Base-by-base conservation (phyloP, 1,140 invertebrate species). In the Drosophila watanabei region DNA sequence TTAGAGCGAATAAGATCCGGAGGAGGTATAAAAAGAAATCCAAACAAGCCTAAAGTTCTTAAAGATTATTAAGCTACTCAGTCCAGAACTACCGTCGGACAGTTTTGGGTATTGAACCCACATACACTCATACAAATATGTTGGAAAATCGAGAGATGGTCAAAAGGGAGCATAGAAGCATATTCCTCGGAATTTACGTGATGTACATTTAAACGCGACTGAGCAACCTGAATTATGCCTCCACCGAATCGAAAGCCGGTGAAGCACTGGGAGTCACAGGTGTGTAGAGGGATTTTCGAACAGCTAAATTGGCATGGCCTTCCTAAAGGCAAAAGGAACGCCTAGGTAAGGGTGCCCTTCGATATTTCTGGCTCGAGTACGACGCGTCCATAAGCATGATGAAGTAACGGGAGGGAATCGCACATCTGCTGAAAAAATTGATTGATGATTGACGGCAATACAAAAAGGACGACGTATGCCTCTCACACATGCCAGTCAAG, bases 371-470 rank as follows among this genome's bases (percentile, higher is more conserved):
- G 56, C 63, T 33, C 63, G 43, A 68, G 35, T 66, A 80, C 69
- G 70, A 60, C 58, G 79, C 81, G 75, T 71, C 80, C 76, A 80
- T 77, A 80, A 80, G 62, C 76, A 87, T 82, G 84, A 85, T 83
- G 82, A 75, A 69, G 59, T 52, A 77, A 56, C 33, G 45, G 58
- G 54, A 56, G 62, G 41, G 33, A 64, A 43, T 66, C 45, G 57
- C 28, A 78, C 79, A 86, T 81, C 84, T 87, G 83, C 84, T 87
- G 76, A 87, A 88, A 87, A 87, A 87, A 87, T 87, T 87, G 83
- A 68, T 70, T 68, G 62, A 70, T 68, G 46, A 70, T 70, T 70
- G 66, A 70, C 35, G 63, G 63, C 66, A 70, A 52, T 68, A 41
- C 46, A 70, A 70, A 70, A 51, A 70, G 66, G 62, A 24, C 41